Base-by-base conservation (phyloP, 2,113 vertebrate species). In the Azemiops feae region DNA sequence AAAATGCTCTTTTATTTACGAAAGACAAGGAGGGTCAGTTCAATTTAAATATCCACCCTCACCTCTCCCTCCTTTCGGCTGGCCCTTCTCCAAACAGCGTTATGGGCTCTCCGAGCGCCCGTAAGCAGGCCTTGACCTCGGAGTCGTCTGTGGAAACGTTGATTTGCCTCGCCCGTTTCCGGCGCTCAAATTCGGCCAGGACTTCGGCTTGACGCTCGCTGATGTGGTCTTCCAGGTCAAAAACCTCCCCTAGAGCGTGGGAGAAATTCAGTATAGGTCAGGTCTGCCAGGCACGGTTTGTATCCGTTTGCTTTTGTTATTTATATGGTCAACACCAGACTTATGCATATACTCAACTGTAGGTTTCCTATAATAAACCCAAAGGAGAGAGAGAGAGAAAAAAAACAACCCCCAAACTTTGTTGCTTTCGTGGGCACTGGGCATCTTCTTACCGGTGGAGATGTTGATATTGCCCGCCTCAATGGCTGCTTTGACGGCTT, bases 381-480 rank as follows among this genome's bases (percentile, higher is more conserved):
- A 39, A 81, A 43, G 16, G 74, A 81, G 1, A 20, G 54, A 20
- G 20, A 18, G n/a, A n/a, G n/a, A n/a, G 14, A 34, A n/a, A 69
- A 74, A 3, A 16, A 7, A 20, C 14, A 34, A 50, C 8, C n/a
- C 14, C 4, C 30, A 74, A 69, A 74, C 69, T 34, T 16, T 1
- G n/a, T 8, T 20, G 69, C 6, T 39, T 39, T 39, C 7, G 18
- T 22, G n/a, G 14, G 18, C 12, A 7, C 69, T 7, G 20, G 74
- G 34, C 25, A 85, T 27, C 25, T 6, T 4, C 98, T 98, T 97
- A 99, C 99, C 99, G 3, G 98, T 98, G 43, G 98, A 99, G 93
- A 99, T 98, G 96, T 99, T 99, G 96, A 99, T 99, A 97, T 99
- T 98, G 43, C 99, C 99, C 0, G 99, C 98, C 94, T 99, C 98